Conservation (phyloP, 2,113 vertebrate species). For the Sardina pilchardus region DNA sequence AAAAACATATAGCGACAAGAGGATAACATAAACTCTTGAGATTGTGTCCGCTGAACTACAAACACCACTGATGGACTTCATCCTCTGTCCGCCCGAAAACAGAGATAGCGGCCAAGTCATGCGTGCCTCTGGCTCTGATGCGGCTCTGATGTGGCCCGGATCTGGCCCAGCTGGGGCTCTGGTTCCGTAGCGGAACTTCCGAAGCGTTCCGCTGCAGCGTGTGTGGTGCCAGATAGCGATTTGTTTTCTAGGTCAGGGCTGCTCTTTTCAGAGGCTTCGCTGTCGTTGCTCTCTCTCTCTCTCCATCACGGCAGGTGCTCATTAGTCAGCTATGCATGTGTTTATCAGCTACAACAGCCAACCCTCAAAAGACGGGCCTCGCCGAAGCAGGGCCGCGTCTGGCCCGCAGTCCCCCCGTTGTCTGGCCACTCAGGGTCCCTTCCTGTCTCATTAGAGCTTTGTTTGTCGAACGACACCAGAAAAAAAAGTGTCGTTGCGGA, state of each 20-base stretch:
- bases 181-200: background rate
- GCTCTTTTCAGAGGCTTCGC: background rate
- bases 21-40: slow-evolving; percentile 25
- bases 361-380: background rate
- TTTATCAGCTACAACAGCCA: background rate
- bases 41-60: background rate
- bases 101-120: background rate
- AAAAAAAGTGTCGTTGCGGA: background rate
- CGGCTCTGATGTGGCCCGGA: too few species aligned
- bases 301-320: slow-evolving; percentile 18
- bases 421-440: background rate
- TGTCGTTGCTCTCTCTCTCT: background rate
- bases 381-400: background rate
- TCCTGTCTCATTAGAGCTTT: background rate
- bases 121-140: background rate
- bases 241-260: slow-evolving; percentile 36
- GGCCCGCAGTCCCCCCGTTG: background rate
- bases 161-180: background rate
- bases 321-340: slow-evolving; percentile 10
- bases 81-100: background rate
- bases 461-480: background rate
- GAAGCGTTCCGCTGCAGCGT: too few species aligned
- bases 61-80: slow-evolving; percentile 16
- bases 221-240: background rate
- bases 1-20: slow-evolving; percentile 24